These are phyloP conservation scores for Mythimna pallens DNA, from an alignment of 2,888 invertebrate species.

Conservation along the genomic window DNA sequence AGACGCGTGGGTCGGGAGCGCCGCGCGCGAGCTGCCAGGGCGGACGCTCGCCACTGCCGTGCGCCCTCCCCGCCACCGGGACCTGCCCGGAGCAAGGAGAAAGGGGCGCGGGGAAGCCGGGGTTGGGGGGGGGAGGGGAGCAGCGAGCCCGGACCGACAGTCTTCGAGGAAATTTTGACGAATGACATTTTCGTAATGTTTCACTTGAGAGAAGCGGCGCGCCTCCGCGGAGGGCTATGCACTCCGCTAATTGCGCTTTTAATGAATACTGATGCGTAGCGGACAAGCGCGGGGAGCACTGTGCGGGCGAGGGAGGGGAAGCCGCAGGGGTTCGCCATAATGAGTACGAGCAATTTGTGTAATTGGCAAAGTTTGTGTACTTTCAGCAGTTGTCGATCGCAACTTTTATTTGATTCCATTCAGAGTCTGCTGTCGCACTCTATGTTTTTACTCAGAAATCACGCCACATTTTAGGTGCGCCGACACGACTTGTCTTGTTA, in stretches of 20 bases:
- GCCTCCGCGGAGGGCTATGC: constrained; percentile 72
- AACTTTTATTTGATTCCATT: constrained; percentile 52
- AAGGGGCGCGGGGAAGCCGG: neutral
- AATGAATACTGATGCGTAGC: constrained; percentile 79
- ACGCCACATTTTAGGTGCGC: neutral
- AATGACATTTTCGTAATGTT: constrained; percentile 84
- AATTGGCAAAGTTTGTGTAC: constrained; percentile 72
- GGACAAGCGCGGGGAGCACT: constrained; percentile 32
- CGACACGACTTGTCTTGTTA: neutral
- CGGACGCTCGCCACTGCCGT: constrained; percentile 58
- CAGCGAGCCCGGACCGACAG: constrained; percentile 65
- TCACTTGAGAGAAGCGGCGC: constrained; percentile 73
- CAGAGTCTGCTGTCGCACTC: neutral
- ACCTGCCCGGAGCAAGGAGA: constrained; percentile 27
- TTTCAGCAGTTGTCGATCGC: constrained; percentile 58
- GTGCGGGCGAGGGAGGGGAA: constrained; percentile 13
- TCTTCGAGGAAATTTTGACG: constrained; percentile 86
- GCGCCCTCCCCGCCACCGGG: constrained; percentile 48
- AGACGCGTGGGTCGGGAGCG: constrained; percentile 50
- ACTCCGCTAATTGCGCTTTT: constrained; percentile 85
- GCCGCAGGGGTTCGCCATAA: constrained; percentile 44
- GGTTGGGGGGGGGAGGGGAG: constrained; percentile 1
- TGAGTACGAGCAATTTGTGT: constrained; percentile 73
- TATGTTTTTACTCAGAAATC: neutral
- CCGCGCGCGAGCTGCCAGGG: constrained; percentile 57